These are phyloP conservation scores for Mythimna pallens DNA, from an alignment of 2,888 invertebrate species.

Conservation along the genomic window DNA sequence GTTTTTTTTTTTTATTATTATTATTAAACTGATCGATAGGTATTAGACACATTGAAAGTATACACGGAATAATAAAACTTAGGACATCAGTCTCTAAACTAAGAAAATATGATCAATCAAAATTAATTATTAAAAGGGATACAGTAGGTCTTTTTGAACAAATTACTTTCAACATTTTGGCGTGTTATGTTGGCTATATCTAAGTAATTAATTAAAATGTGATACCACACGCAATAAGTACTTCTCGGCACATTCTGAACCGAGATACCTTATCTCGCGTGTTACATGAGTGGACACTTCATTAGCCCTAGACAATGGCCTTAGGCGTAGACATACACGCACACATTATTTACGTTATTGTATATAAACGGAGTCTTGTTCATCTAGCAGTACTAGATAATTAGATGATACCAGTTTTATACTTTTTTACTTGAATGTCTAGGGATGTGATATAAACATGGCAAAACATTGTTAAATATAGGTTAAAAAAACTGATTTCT, in stretches of 20 bases:
- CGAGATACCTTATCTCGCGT: constrained; percentile 38
- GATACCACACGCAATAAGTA: constrained; percentile 17
- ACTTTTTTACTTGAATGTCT: constrained; percentile 7
- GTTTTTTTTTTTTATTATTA: too few relatives aligned
- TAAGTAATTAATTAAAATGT: constrained; percentile 22
- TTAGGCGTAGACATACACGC: constrained; percentile 19
- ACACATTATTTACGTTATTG: constrained; percentile 2
- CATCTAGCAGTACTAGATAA: constrained; percentile 7
- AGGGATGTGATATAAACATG: not conserved
- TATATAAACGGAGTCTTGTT: not conserved
- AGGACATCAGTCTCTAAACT: not conserved
- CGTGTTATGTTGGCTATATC: not conserved
- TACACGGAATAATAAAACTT: not conserved
- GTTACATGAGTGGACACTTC: constrained; percentile 39
- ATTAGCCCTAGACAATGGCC: constrained; percentile 50
- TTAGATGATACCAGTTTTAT: constrained; percentile 5
- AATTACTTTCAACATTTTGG: not conserved
- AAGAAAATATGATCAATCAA: not conserved
- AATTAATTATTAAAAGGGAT: not conserved
- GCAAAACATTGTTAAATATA: not conserved
- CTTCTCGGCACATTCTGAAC: constrained; percentile 20
- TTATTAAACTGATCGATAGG: too few relatives aligned
- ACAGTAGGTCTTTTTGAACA: not conserved
- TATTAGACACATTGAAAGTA: too few relatives aligned
- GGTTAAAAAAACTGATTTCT: not conserved